Evolutionary conservation across 1,140 invertebrate genomes (phyloP).

Genomic region (Ips typographus): DNA sequence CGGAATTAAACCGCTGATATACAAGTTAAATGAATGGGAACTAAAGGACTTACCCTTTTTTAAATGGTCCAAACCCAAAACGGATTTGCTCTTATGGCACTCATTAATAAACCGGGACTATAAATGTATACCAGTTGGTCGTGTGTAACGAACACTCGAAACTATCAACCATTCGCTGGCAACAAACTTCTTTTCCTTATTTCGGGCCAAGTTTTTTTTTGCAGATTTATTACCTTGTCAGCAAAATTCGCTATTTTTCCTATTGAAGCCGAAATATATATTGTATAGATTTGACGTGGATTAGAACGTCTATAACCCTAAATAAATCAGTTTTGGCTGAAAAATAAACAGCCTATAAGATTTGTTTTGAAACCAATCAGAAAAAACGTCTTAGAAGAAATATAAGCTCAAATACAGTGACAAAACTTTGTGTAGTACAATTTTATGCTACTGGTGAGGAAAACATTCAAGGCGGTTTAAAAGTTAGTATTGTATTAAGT

Average conservation of each 20-base stretch:
- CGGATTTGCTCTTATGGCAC: not conserved
- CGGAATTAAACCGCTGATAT: not conserved
- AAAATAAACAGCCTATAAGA: no score
- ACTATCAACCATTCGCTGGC: not conserved
- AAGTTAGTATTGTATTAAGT: no score
- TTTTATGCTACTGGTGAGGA: no score
- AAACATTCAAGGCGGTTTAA: no score
- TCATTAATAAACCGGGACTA: not conserved
- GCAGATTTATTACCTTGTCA: conserved; percentile 1
- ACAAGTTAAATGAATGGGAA: conserved; percentile 1
- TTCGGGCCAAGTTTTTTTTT: not conserved
- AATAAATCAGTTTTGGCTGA: no score
- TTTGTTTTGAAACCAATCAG: no score
- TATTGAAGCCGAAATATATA: not conserved
- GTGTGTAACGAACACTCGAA: not conserved
- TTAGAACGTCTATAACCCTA: not conserved
- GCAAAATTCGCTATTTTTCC: not conserved
- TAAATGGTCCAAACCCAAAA: not conserved
- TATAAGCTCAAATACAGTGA: no score
- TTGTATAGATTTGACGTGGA: not conserved
- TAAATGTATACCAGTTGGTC: not conserved
- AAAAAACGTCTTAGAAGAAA: no score
- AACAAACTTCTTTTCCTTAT: not conserved
- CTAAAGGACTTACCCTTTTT: not conserved
- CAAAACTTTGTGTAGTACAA: no score